These are phyloP conservation scores for Halictus rubicundus DNA, from an alignment of 1,140 invertebrate genomes.

Conservation along the genomic window DNA sequence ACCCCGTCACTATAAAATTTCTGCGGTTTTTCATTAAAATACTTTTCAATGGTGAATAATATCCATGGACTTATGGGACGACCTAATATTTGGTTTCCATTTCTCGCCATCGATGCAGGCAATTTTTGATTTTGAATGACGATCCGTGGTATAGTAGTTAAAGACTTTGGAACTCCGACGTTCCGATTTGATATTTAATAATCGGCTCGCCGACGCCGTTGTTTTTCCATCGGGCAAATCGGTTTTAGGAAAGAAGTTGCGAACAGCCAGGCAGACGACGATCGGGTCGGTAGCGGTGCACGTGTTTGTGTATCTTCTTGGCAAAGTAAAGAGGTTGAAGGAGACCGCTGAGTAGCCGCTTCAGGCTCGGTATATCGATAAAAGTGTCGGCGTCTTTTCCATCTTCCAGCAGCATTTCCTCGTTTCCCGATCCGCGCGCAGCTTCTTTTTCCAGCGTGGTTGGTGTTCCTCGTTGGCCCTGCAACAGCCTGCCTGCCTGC, in stretches of 20 bases:
- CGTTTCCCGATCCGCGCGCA: slow-evolving; percentile 46
- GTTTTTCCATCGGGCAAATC: slow-evolving; percentile 14
- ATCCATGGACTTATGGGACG: too few relatives aligned
- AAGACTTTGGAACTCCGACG: too few relatives aligned
- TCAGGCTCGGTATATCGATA: slow-evolving; percentile 53
- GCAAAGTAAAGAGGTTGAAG: slow-evolving; percentile 54
- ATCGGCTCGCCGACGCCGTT: background rate
- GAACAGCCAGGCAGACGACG: slow-evolving; percentile 1
- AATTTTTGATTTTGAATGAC: too few relatives aligned
- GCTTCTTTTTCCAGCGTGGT: slow-evolving; percentile 22
- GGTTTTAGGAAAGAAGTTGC: slow-evolving; percentile 31
- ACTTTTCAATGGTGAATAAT: too few relatives aligned
- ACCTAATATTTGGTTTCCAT: too few relatives aligned
- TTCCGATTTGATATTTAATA: slow-evolving; percentile 17
- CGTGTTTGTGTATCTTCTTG: slow-evolving; percentile 47
- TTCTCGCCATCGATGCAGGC: too few relatives aligned
- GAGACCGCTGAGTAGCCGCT: slow-evolving; percentile 45
- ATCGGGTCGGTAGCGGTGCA: background rate
- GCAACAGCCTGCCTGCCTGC: slow-evolving; percentile 29
- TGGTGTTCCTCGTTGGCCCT: slow-evolving; percentile 15
- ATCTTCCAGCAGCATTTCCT: slow-evolving; percentile 10
- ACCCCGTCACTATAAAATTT: too few relatives aligned
- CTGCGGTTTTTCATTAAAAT: too few relatives aligned
- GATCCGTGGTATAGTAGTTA: too few relatives aligned
- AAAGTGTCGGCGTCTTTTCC: slow-evolving; percentile 57